Percentiles rank a stretch among this genome's conserved stretches.
These are phyloP conservation scores for Zaprionus lineosus DNA, from an alignment of 2,888 invertebrate species.

Conservation along the genomic window DNA sequence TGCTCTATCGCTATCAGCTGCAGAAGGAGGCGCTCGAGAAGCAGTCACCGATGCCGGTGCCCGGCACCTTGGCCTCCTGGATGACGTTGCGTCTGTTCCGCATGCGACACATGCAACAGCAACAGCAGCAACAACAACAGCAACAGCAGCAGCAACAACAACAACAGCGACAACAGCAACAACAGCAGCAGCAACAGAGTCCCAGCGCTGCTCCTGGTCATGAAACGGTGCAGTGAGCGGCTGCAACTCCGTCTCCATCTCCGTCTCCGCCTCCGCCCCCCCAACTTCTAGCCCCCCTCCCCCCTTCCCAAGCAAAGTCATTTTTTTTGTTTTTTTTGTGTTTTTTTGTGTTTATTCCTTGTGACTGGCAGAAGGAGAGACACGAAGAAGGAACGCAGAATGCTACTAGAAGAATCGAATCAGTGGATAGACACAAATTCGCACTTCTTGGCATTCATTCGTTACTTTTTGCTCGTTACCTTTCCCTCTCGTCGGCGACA, in stretches of 20 bases:
- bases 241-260: not conserved
- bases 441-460: slow-evolving; percentile 18
- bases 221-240: slow-evolving; percentile 76
- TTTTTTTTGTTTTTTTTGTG: slow-evolving; percentile 17
- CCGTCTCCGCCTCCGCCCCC: not conserved
- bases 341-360: too few species aligned
- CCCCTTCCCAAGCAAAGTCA: too few species aligned
- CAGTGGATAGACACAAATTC: not conserved
- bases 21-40: slow-evolving; percentile 87
- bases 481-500: slow-evolving; percentile 44
- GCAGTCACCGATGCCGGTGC: slow-evolving; percentile 84
- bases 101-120: slow-evolving; percentile 81
- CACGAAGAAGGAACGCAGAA: not conserved
- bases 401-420: not conserved
- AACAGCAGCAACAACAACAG: slow-evolving; percentile 72
- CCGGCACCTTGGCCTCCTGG: slow-evolving; percentile 89
- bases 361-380: slow-evolving; percentile 1
- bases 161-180: slow-evolving; percentile 40
- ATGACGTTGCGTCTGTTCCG: slow-evolving; percentile 88
- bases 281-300: not conserved
- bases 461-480: slow-evolving; percentile 24
- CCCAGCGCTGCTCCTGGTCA: slow-evolving; percentile 53
- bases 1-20: slow-evolving; percentile 90
- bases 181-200: slow-evolving; percentile 42
- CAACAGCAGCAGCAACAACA: slow-evolving; percentile 52